Conservation (phyloP, 2,888 invertebrate species). For the Drosophila demipolita region DNA sequence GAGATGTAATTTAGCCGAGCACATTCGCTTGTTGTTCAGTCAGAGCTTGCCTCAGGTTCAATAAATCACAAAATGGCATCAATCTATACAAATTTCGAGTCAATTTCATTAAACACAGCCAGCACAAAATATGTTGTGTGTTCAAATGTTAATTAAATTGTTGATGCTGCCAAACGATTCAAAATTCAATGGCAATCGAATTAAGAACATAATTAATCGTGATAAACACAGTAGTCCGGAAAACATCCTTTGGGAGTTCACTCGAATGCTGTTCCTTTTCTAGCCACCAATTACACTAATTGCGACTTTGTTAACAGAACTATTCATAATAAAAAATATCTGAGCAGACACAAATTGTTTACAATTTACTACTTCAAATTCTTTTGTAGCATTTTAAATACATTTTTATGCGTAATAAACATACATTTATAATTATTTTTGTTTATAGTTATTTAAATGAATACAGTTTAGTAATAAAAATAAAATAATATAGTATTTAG, state of each 20-base stretch:
- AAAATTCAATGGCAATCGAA: conserved; percentile 35
- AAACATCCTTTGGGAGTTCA: conserved; percentile 2
- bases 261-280: conserved; percentile 1
- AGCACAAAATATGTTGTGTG: conserved; percentile 12
- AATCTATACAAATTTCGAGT: conserved; percentile 72
- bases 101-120: conserved; percentile 46
- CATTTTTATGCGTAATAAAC: not conserved
- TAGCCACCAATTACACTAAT: not conserved
- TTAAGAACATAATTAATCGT: conserved; percentile 33
- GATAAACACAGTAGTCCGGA: not conserved
- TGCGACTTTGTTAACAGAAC: not conserved
- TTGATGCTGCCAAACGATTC: conserved; percentile 23
- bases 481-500: not conserved
- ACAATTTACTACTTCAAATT: not conserved
- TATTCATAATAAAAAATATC: conserved; percentile 1
- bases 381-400: too few species aligned
- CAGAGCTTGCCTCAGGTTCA: conserved; percentile 55
- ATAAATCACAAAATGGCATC: conserved; percentile 73
- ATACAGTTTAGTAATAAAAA: not conserved
- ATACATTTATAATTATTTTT: not conserved
- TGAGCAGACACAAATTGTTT: conserved; percentile 9
- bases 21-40: conserved; percentile 44
- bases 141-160: conserved; percentile 47
- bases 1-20: conserved; percentile 56
- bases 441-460: not conserved